These are phyloP conservation scores for Naja naja DNA, from an alignment of 2,113 vertebrate species.

Conservation along the genomic window DNA sequence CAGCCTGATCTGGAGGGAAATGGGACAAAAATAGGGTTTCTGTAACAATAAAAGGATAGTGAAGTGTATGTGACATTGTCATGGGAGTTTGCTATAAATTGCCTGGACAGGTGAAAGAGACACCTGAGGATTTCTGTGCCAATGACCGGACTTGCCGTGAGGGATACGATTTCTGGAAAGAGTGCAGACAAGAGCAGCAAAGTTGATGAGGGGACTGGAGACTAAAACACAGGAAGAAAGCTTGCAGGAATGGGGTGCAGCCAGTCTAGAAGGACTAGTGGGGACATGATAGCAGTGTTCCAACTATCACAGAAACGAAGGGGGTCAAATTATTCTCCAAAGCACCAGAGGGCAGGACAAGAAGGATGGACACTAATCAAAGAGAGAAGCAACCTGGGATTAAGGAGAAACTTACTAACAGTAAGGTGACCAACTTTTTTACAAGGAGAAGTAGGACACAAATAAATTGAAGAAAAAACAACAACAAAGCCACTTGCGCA, in stretches of 20 bases:
- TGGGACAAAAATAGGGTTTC: background rate
- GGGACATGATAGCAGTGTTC: background rate
- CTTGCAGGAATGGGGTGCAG: background rate
- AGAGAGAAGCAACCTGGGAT: no score
- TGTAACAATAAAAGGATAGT: background rate
- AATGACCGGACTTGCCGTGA: background rate
- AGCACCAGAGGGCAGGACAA: no score
- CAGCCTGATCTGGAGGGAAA: background rate
- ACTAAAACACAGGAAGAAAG: background rate
- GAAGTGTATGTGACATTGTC: background rate
- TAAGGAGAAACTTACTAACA: no score
- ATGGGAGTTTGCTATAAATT: background rate
- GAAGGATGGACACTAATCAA: no score
- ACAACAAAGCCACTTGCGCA: no score
- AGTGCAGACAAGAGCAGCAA: background rate
- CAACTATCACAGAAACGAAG: background rate
- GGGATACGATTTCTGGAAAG: background rate
- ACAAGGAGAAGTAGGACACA: no score
- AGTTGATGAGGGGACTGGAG: background rate
- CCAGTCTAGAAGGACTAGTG: no score
- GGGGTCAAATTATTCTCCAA: no score
- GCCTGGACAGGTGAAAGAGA: background rate
- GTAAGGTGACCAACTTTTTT: no score
- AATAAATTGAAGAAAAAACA: no score
- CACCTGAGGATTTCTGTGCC: background rate